phyloP scores from a whole-genome alignment of 2,797 vertebrate genomes.

The Gambusia yucatana region DNA sequence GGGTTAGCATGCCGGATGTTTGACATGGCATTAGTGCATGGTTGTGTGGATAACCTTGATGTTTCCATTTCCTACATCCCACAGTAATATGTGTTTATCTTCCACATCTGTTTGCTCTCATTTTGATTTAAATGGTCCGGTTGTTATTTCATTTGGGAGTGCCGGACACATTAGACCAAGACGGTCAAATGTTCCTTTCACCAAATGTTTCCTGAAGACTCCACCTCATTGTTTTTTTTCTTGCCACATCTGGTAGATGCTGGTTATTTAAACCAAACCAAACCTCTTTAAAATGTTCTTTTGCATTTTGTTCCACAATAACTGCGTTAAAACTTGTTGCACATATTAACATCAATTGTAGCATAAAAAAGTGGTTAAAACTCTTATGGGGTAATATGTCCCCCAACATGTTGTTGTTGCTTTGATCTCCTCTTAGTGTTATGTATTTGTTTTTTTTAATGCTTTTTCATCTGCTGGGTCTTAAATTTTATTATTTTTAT shows the following conservation, averaged over 20 bases:
- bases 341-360: neutral
- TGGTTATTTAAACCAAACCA: neutral
- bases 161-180: neutral
- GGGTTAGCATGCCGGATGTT: constrained; percentile 30
- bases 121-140: constrained; percentile 4
- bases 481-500: no score
- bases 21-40: constrained; percentile 9
- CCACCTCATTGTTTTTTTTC: constrained; percentile 9
- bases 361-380: neutral
- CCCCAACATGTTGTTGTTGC: no score
- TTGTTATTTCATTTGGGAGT: neutral
- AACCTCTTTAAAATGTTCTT: neutral
- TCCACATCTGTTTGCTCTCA: neutral
- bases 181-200: constrained; percentile 3
- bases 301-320: neutral
- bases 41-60: constrained; percentile 11
- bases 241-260: neutral
- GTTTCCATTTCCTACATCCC: neutral
- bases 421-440: no score
- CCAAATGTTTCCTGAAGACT: neutral
- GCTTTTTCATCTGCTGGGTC: neutral
- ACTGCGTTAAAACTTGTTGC: neutral
- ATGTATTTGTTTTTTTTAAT: no score
- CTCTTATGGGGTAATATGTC: no score
- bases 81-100: neutral